Base-by-base conservation (phyloP, 2,113 vertebrate genomes). In the Nematolebias whitei region DNA sequence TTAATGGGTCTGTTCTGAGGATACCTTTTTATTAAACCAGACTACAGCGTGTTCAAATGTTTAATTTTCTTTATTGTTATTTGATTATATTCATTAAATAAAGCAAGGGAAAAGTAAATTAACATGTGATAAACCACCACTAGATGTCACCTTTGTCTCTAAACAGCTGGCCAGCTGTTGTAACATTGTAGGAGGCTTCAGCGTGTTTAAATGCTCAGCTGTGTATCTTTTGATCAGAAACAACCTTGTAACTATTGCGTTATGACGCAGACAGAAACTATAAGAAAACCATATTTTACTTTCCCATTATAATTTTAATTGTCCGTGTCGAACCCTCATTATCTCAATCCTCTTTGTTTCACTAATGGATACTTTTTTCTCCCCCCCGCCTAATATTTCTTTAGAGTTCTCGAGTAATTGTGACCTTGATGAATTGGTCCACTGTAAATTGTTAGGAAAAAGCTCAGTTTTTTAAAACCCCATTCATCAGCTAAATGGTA, bases 401-500 rank as follows among this genome's bases (percentile, higher is more conserved):
- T 67, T 58, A 23, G 61, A 29, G 32, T 38, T 18, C 14, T 12
- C 58, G 20, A 79, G 39, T 72, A 56, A 81, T 79, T 16, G 60
- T 63, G 68, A 77, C 57, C 68, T 76, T 87, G 79, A 83, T 85
- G 48, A 83, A 87, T 89, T 78, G 62, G 49, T 48, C 64, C n/a
- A 23, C 74, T 80, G 69, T 75, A 74, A 74, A 51, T 74, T 84
- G 74, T 85, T 84, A 90, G 83, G 75, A 87, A 78, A n/a, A 63
- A 77, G 63, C 78, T 59, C 44, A 68, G 73, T 86, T 74, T 83
- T 75, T 85, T 85, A 80, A 88, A 82, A 69, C 50, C 43, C 53
- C 73, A 91, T 91, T 87, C 43, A 83, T 90, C 87, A 87, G 45
- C 65, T 60, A 84, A 85, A 80, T 84, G 72, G 72, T 58, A 66